Conservation (phyloP, 1,140 invertebrate genomes). For the Varroa destructor region DNA sequence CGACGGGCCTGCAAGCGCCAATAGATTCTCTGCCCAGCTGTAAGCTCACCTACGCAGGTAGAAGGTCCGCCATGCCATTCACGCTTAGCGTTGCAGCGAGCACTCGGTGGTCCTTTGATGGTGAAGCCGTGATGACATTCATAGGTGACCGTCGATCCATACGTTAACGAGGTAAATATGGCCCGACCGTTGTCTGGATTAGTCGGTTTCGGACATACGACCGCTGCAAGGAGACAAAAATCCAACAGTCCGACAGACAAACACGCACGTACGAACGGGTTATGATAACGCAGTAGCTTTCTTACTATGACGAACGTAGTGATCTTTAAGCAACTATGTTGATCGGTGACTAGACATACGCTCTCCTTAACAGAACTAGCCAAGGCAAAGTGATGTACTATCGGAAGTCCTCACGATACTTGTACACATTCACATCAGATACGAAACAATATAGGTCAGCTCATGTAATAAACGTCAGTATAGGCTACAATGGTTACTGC, state of each 20-base stretch:
- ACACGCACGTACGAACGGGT: not conserved
- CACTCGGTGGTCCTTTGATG: constrained; percentile 67
- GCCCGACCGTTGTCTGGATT: constrained; percentile 78
- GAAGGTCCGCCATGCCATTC: constrained; percentile 77
- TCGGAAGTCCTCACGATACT: too few relatives aligned
- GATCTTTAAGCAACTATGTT: too few relatives aligned
- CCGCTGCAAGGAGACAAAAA: constrained; percentile 48
- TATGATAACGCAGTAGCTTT: not conserved
- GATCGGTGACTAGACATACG: too few relatives aligned
- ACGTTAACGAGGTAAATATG: constrained; percentile 77
- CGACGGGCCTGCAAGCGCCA: too few relatives aligned
- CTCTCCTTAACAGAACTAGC: too few relatives aligned
- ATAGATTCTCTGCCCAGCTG: too few relatives aligned
- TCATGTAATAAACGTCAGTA: too few relatives aligned
- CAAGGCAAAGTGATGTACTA: too few relatives aligned
- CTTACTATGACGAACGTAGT: not conserved
- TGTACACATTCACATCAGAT: too few relatives aligned
- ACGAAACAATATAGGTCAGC: too few relatives aligned
- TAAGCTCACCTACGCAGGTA: constrained; percentile 59
- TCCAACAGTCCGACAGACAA: constrained; percentile 6
- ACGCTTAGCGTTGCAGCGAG: constrained; percentile 70
- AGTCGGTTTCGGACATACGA: constrained; percentile 71
- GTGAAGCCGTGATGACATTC: constrained; percentile 82
- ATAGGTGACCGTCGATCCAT: constrained; percentile 81
- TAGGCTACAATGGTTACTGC: too few relatives aligned